Conservation (phyloP, 2,113 vertebrate genomes). For the Cettia cetti region DNA sequence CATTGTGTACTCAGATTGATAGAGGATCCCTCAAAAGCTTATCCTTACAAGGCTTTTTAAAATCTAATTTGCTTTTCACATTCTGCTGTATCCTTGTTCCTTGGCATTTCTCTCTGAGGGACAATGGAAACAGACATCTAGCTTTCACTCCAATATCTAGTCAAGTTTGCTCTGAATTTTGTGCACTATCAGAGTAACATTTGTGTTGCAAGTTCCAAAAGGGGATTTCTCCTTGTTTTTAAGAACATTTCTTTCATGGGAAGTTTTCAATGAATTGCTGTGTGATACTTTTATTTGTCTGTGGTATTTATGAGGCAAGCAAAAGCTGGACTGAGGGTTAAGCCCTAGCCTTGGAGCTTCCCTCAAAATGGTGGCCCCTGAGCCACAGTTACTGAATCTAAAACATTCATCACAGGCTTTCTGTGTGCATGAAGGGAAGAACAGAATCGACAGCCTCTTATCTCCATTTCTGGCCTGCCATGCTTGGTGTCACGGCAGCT, state of each 20-base stretch:
- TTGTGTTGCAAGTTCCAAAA: background rate
- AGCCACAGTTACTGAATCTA: background rate
- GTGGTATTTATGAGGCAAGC: background rate
- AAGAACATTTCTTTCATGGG: background rate
- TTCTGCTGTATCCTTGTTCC: background rate
- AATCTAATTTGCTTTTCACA: slow-evolving; percentile 17
- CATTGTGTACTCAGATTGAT: background rate
- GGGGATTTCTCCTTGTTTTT: background rate
- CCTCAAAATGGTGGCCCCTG: background rate
- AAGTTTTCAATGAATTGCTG: background rate
- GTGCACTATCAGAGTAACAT: background rate
- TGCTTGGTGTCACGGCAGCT: background rate
- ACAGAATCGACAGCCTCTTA: background rate
- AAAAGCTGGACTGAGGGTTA: background rate
- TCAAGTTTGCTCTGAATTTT: background rate
- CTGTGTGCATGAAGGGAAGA: background rate
- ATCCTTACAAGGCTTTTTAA: slow-evolving; percentile 11
- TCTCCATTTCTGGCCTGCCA: background rate
- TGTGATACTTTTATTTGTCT: background rate
- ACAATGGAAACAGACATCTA: background rate
- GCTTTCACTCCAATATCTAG: slow-evolving; percentile 8
- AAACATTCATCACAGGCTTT: background rate
- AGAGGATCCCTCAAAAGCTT: background rate
- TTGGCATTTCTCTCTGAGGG: background rate
- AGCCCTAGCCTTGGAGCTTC: background rate